These are phyloP conservation scores for Acomys russatus DNA, from an alignment of 2,797 vertebrate genomes.

Conservation along the genomic window DNA sequence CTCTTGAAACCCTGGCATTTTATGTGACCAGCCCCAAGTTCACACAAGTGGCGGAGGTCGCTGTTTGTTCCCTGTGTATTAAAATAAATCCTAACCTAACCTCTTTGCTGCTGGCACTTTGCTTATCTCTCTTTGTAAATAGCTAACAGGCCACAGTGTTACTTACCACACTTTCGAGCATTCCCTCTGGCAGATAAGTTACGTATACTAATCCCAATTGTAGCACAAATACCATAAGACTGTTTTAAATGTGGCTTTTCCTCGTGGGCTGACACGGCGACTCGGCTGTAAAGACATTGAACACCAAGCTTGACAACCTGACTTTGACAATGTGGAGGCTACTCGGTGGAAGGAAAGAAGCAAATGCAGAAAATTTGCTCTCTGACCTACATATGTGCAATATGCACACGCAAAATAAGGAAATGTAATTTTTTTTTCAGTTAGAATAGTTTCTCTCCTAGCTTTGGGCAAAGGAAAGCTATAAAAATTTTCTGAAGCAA, in stretches of 20 bases:
- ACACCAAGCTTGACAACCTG: background rate
- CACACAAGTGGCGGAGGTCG: background rate
- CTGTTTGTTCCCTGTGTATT: background rate
- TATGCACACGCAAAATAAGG: background rate
- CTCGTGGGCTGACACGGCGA: background rate
- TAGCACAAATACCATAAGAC: background rate
- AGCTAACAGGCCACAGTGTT: background rate
- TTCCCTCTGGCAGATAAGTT: constrained; percentile 23
- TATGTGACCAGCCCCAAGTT: constrained; percentile 16
- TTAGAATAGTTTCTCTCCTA: constrained; percentile 29
- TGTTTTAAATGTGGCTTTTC: background rate
- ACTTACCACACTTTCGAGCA: background rate
- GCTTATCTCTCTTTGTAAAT: background rate
- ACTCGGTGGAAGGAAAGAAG: no score
- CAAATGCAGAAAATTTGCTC: background rate
- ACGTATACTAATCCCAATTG: background rate
- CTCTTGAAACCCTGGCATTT: background rate
- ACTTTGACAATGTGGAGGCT: background rate
- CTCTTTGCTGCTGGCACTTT: background rate
- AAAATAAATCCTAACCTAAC: background rate
- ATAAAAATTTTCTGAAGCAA: constrained; percentile 54
- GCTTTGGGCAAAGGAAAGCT: constrained; percentile 61
- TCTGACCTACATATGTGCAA: background rate
- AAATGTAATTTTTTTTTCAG: background rate
- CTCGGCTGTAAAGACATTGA: background rate